These are phyloP conservation scores for Clupea harengus DNA, from an alignment of 2,113 vertebrate species.

Conservation along the genomic window DNA sequence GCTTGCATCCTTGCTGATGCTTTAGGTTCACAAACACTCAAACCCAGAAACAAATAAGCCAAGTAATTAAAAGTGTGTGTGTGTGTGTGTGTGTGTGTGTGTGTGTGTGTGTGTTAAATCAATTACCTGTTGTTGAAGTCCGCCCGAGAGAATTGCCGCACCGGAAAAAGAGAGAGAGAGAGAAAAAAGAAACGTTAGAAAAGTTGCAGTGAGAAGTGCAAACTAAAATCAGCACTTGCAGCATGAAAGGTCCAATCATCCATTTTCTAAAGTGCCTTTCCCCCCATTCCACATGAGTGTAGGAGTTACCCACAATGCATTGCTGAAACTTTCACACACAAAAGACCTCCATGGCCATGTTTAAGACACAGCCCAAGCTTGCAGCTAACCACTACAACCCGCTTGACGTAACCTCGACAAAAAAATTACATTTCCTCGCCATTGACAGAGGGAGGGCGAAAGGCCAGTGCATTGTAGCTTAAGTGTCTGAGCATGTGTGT, in stretches of 20 bases:
- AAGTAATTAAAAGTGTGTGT: not conserved
- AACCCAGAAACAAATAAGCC: not conserved
- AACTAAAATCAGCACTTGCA: not conserved
- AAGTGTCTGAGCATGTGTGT: not conserved
- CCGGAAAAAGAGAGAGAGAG: not conserved
- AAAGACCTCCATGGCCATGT: not conserved
- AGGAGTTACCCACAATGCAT: not conserved
- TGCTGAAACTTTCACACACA: not conserved
- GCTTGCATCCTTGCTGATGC: not conserved
- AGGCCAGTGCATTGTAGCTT: not conserved
- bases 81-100: too few species aligned
- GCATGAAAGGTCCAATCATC: not conserved
- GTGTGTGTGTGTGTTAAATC: not conserved
- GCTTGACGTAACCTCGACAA: not conserved
- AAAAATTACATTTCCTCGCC: not conserved
- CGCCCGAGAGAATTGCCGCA: not conserved
- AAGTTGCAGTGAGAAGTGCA: not conserved
- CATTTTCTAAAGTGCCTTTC: not conserved
- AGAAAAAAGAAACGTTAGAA: not conserved
- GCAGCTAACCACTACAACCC: too few species aligned
- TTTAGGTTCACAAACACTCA: not conserved
- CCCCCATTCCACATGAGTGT: not conserved
- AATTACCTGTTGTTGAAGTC: conserved; percentile 3
- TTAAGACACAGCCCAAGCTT: not conserved
- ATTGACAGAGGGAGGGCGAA: not conserved